Base-by-base conservation (phyloP, 2,888 invertebrate species). In the Ceriagrion tenellum region DNA sequence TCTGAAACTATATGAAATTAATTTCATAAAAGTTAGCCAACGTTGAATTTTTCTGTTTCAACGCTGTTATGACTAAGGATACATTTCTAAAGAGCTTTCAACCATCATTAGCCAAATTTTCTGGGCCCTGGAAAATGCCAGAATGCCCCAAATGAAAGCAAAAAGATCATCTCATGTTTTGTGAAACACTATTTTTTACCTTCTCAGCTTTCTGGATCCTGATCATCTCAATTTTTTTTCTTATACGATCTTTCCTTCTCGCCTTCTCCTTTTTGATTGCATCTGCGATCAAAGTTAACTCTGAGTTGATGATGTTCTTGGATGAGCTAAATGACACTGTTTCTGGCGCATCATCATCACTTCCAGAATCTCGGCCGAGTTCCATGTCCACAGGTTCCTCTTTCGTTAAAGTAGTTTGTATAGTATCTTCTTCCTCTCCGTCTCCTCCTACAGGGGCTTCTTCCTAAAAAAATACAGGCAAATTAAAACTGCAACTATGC, bases 151-250 rank as follows among this genome's bases (percentile, higher is more conserved):
- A 47, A 2, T 47, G 47, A 47, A 47, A 47, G 47, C 47, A 47
- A 47, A 47, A 47, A 47, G 2, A 47, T 47, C 4, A 47, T 47
- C 47, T 47, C 47, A 47, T 2, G 47, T 47, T 47, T 47, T 47
- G 47, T 47, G 8, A 8, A 47, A 59, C 4, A 59, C 13, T 47
- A 47, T 4, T 47, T 47, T 23, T 89, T 89, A 93, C 93, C 93
- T 93, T 93, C 40, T 93, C 93, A n/a, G 63, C 69, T 26, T 93
- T 93, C n/a, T 93, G 93, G 8, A 4, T 63, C 93, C 26, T 74
- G 63, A 93, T 93, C 93, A 93, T 69, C n/a, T 93, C 93, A 63
- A 93, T 93, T 23, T 69, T 93, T 47, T 93, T 93, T 35, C 69
- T 93, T n/a, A 12, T 18, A 26, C 47, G 47, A 3, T 93, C 93